Conservation (phyloP, 2,888 invertebrate genomes). For the Cantharis rustica region DNA sequence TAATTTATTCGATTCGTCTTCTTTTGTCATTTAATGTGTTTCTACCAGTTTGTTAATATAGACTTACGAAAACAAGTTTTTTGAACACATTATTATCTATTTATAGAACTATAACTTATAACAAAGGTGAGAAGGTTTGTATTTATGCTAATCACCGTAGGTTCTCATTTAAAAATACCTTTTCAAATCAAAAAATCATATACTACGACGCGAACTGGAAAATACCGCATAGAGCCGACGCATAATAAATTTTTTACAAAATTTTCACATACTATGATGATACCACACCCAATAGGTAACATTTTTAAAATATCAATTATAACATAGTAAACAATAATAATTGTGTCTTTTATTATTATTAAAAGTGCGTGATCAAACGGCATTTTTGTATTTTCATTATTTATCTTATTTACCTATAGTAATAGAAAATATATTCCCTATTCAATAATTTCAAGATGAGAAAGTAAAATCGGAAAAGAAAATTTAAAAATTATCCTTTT, state of each 20-base stretch:
- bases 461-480: not conserved
- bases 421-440: not conserved
- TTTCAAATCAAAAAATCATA: not conserved
- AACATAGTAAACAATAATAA: no score
- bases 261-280: no score
- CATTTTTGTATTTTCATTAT: no score
- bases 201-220: not conserved
- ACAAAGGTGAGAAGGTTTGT: not conserved
- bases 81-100: not conserved
- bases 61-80: not conserved
- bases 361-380: no score
- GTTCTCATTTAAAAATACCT: not conserved
- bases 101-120: not conserved
- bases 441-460: not conserved
- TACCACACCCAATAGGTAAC: no score
- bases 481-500: not conserved
- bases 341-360: no score
- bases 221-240: no score
- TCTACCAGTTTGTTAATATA: constrained; percentile 2
- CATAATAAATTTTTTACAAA: no score
- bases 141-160: not conserved
- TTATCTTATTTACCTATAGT: not conserved
- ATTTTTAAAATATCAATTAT: no score
- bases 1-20: constrained; percentile 2
- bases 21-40: constrained; percentile 4